Evolutionary conservation across 2,113 vertebrate species (phyloP).

Genomic region (Aviceda subcristata): DNA sequence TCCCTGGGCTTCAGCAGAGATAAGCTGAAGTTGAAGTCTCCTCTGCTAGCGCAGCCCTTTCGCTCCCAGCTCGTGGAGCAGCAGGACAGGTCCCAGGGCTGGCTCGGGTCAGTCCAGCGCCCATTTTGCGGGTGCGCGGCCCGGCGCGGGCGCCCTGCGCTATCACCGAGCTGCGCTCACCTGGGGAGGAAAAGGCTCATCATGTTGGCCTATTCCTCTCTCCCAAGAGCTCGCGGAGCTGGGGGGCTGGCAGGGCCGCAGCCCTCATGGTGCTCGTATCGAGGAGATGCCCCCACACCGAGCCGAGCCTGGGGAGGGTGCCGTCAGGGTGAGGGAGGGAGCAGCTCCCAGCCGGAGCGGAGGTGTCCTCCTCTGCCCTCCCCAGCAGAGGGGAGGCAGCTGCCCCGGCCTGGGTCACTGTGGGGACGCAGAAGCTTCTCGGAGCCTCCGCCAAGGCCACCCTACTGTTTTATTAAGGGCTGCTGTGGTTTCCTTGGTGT

Average conservation of each 20-base stretch:
- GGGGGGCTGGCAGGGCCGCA: not conserved
- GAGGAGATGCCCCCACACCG: not conserved
- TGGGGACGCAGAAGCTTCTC: not conserved
- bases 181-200: not conserved
- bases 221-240: not conserved
- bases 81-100: rapidly evolving
- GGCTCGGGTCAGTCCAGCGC: not conserved
- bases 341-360: not conserved
- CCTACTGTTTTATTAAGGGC: not conserved
- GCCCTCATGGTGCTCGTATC: not conserved
- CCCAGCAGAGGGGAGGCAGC: too few species aligned
- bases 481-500: not conserved
- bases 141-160: rapidly evolving
- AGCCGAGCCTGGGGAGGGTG: rapidly evolving
- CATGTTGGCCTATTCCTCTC: not conserved
- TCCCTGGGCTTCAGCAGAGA: not conserved
- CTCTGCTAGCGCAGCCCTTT: not conserved
- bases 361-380: not conserved
- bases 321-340: not conserved
- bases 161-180: rapidly evolving
- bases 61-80: not conserved
- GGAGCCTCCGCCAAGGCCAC: not conserved
- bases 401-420: not conserved
- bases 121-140: rapidly evolving
- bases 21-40: not conserved